Percentiles rank a stretch among this genome's conserved stretches.
Conservation (phyloP, 2,888 invertebrate species). For the Cephus runcator region DNA sequence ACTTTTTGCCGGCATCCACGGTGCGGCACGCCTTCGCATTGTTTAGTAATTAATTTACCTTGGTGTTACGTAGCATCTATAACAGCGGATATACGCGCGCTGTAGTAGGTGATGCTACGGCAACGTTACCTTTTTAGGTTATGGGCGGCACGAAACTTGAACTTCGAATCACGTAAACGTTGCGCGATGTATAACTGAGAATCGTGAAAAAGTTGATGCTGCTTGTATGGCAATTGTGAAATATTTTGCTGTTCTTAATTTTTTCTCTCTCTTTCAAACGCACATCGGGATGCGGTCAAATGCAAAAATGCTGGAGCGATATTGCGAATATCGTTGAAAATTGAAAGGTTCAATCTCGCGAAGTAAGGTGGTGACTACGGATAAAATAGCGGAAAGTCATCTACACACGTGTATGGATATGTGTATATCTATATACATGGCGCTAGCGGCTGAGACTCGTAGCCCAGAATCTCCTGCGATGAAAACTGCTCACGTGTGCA, state of each 20-base stretch:
- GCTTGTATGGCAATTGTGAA: not conserved
- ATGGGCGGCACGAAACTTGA: not conserved
- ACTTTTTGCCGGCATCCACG: constrained; percentile 21
- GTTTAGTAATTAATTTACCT: constrained; percentile 51
- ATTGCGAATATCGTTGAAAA: not conserved
- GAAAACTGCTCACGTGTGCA: constrained; percentile 6
- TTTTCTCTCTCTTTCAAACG: not conserved
- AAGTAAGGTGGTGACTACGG: constrained; percentile 23
- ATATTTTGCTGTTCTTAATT: constrained; percentile 14
- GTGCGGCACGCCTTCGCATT: constrained; percentile 23
- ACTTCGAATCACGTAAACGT: constrained; percentile 5
- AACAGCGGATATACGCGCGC: not conserved
- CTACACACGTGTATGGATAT: constrained; percentile 1
- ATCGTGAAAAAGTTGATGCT: not conserved
- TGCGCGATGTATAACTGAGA: not conserved
- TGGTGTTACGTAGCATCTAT: constrained; percentile 14
- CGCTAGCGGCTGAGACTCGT: constrained; percentile 19
- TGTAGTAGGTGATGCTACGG: not conserved
- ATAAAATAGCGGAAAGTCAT: constrained; percentile 12
- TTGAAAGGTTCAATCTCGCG: constrained; percentile 14
- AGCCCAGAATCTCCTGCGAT: constrained; percentile 21
- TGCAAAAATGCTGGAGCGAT: not conserved
- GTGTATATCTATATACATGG: not conserved
- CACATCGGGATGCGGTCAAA: not conserved
- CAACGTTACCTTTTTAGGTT: not conserved